Evolutionary conservation across 2,888 invertebrate species (phyloP), one percentile per base, ranked within the genome.

Genomic region (Brachylomia viminalis): DNA sequence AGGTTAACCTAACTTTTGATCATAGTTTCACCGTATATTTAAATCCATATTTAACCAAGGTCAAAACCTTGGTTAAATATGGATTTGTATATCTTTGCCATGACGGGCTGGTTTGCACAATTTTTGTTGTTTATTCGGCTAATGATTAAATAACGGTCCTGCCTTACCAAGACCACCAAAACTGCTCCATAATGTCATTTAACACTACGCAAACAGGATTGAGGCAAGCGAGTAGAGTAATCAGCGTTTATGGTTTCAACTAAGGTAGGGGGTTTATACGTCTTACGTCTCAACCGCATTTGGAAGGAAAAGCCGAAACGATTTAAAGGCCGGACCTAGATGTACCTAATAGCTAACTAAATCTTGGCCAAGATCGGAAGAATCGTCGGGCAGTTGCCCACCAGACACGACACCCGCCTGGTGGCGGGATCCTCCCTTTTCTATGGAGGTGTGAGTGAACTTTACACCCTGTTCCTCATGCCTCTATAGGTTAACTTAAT

Each of bases 181-280:
- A 30, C 20, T 4, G 20, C 1, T 1, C 30, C 20, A 58, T 20
- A 23, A 8, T 65, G 13, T 7, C 7, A 45, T 20, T 65, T 4
- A 45, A 13, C 20, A 38, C 23, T 47, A n/a, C 15, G 20, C 49
- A 17, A 20, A 6, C 52, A n/a, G 47, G 45, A 45, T 61, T 17
- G 27, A 13, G n/a, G 11, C 13, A 42, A 33, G 8, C 30, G 33
- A 59, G 33, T 27, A 11, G 61, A 38, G 20, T 11, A 23, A 61
- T 64, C 23, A 71, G 23, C 11, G 6, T 30, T 70, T 79, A 72
- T 42, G 49, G 72, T 62, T 62, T 56, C n/a, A 42, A 75, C 62
- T 30, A 47, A 27, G 30, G 47, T 17, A 42, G n/a, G 56, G 17
- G n/a, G 23, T 56, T 47, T 47, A 30, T 20, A 54, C 45, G 30